phyloP scores from a whole-genome alignment of 1,140 invertebrate species.

The Pseudomyrmex pallidus region DNA sequence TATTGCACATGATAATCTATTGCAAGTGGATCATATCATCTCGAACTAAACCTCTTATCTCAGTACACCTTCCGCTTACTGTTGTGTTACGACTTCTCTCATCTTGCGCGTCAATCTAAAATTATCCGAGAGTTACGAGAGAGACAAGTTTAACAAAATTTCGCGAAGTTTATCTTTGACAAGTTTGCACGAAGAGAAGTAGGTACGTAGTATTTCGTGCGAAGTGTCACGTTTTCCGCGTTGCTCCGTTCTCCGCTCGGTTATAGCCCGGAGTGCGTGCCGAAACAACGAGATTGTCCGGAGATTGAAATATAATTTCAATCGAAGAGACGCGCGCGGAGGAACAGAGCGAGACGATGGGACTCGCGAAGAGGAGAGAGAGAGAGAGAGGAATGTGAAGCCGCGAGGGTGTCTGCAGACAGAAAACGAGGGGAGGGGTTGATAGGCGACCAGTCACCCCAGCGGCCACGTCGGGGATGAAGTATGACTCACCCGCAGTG shows the following conservation, averaged over 20 bases:
- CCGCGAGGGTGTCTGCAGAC: conserved; percentile 53
- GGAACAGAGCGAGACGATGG: not conserved
- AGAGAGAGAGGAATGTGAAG: conserved; percentile 9
- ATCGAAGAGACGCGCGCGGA: conserved; percentile 56
- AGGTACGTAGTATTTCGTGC: not conserved
- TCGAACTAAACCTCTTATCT: too few relatives aligned
- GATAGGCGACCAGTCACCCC: conserved; percentile 67
- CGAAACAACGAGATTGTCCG: conserved; percentile 25
- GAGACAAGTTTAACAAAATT: conserved; percentile 2
- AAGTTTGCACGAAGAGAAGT: conserved; percentile 2
- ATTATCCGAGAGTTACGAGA: not conserved
- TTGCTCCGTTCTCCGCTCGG: not conserved
- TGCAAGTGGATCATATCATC: too few relatives aligned
- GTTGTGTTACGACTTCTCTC: too few relatives aligned
- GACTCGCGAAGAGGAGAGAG: not conserved
- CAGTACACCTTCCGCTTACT: too few relatives aligned
- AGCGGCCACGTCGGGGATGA: conserved; percentile 73
- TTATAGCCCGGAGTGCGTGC: conserved; percentile 21
- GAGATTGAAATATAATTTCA: conserved; percentile 77
- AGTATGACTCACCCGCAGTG: conserved; percentile 78
- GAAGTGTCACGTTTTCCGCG: not conserved
- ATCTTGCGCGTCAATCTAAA: not conserved
- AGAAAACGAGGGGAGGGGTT: conserved; percentile 56
- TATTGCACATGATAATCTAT: too few relatives aligned
- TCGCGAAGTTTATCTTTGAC: not conserved